A percentile compares a stretch with the other conserved stretches of the same genome.
These are phyloP conservation scores for Calidris pugnax DNA, from an alignment of 2,113 vertebrate species.

Conservation along the genomic window DNA sequence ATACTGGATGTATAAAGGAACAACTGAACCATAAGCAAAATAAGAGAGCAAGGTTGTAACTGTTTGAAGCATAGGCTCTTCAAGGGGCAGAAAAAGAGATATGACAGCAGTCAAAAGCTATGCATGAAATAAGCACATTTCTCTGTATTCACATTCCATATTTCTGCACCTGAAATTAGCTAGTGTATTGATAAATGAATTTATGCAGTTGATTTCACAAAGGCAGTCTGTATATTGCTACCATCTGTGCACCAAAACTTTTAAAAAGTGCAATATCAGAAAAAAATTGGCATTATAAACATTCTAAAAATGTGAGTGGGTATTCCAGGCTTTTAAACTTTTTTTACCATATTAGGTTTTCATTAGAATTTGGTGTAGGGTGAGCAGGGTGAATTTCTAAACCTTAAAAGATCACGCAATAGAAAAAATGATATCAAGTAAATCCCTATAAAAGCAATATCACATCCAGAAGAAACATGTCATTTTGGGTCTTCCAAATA, in stretches of 20 bases:
- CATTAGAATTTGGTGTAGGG: conserved; percentile 22
- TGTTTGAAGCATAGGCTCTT: not conserved
- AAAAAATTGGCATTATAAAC: not conserved
- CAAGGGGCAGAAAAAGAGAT: not conserved
- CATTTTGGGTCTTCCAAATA: conserved; percentile 46
- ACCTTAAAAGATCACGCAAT: conserved; percentile 36
- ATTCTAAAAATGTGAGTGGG: not conserved
- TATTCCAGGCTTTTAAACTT: not conserved
- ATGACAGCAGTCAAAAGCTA: not conserved
- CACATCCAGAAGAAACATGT: conserved; percentile 63
- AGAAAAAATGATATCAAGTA: conserved; percentile 23
- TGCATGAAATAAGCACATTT: not conserved
- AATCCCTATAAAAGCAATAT: conserved; percentile 49
- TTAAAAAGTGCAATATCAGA: not conserved
- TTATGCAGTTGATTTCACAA: not conserved
- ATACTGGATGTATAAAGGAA: not conserved
- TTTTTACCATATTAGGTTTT: conserved; percentile 47
- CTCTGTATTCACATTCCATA: not conserved
- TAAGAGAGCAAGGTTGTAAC: not conserved
- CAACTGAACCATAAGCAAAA: not conserved
- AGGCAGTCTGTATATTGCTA: not conserved
- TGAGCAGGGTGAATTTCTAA: conserved; percentile 34
- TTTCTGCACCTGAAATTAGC: conserved; percentile 19
- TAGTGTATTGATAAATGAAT: conserved; percentile 6
- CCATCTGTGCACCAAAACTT: not conserved